Evolutionary conservation across 1,140 invertebrate genomes (phyloP), one percentile per base, ranked within the genome.

Genomic region (Eciton burchellii): DNA sequence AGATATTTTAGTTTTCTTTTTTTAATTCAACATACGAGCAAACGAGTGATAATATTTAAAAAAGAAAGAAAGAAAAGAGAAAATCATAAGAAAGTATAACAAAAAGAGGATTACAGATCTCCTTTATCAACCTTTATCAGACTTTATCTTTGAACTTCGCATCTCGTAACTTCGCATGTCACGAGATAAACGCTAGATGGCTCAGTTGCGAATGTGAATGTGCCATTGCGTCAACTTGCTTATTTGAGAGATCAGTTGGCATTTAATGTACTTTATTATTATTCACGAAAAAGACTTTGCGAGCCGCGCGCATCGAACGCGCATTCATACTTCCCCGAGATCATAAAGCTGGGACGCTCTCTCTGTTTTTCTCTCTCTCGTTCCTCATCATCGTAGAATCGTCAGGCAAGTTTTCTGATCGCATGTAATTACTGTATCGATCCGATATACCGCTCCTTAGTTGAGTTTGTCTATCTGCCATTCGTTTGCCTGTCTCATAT

Each of bases 391-490:
- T 65, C 45, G 12, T 62, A n/a, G n/a, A 24, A 54, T 35, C 60
- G 29, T 19, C 14, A 26, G 45, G 41, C 14, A 12, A 54, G 14
- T 43, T 12, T 52, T 26, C 19, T 14, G 47, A 35, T 41, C 71
- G 24, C 21, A 54, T 12, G 21, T 52, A 76, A 76, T 26, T 59
- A 59, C 19, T 54, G 45, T 65, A 76, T 76, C 47, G 73, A 76
- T 76, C 60, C 43, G 45, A 52, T 5, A 54, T 11, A 41, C 43
- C 26, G 45, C 56, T 60, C 21, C 41, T 11, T 59, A 19, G 0
- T 6, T 6, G 19, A 21, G 52, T 9, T n/a, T 21, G n/a, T 54
- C 35, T 35, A 2, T 2, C 19, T 11, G 29, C 66, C n/a, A n/a
- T 19, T 29, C n/a, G 6, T 4, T 47, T 9, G 11, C 8, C 54